Base-by-base conservation (phyloP, 1,140 invertebrate genomes). In the Orussus abietinus region DNA sequence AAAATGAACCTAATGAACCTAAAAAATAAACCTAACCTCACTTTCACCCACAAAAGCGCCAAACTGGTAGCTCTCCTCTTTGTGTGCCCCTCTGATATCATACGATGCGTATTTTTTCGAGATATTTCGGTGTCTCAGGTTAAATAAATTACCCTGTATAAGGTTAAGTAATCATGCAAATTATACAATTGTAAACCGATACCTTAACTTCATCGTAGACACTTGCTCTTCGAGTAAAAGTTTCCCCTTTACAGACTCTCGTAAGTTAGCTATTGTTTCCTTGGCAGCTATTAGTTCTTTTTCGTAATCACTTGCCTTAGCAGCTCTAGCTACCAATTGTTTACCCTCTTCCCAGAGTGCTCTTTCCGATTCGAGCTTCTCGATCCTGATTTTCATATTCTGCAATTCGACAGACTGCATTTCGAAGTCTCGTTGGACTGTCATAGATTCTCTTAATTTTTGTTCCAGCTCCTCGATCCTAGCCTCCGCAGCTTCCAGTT, bases 191-290 rank as follows among this genome's bases (percentile, higher is more conserved):
- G n/a, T n/a, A n/a, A n/a, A n/a, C n/a, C n/a, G n/a, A n/a, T 42
- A 64, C 64, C 57, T 59, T 33, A 68, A 62, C 18, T 54, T 58
- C 19, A 74, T 54, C 26, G 42, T 63, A 11, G 57, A 51, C 53
- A 74, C 65, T 51, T 69, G 64, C 38, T 74, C 71, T 48, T 74
- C 71, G 4, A 74, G 38, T 18, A 74, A 53, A 28, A 74, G 38
- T 47, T 74, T 74, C 4, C 69, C 71, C 40, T 57, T 66, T 2
- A 74, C 54, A 0, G 64, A 60, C 45, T 72, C 69, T 21, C 59
- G 57, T 9, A 72, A 35, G 0, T 53, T 10, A 10, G 3, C 6
- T 18, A 72, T 66, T 0, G 46, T 53, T 28, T 66, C 59, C 37
- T 53, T 68, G 1, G 67, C 61, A 1, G 4, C 2, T 3, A 41